Conservation (phyloP, 2,797 vertebrate species). For the Numenius phaeopus region DNA sequence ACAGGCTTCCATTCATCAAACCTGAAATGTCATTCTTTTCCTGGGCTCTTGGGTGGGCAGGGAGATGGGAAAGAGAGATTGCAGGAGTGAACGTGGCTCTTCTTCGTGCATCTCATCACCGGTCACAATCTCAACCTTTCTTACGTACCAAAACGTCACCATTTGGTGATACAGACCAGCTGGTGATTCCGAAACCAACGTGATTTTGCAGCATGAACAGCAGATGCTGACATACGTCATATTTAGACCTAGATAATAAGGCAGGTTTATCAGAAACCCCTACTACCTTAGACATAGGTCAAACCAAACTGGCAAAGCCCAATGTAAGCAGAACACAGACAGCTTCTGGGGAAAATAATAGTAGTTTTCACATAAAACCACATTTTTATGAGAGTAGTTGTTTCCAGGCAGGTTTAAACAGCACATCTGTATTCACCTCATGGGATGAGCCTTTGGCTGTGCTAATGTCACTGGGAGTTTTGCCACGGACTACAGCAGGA, state of each 20-base stretch:
- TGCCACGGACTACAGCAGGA: not conserved
- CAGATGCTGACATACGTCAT: not conserved
- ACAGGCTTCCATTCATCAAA: not conserved
- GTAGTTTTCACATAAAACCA: not conserved
- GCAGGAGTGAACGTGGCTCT: not conserved
- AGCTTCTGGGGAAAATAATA: not conserved
- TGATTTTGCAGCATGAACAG: not conserved
- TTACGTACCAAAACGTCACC: fast-evolving
- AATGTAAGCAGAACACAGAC: not conserved
- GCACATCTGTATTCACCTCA: conserved; percentile 2
- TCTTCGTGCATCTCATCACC: fast-evolving
- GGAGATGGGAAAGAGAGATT: not conserved
- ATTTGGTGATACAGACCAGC: not conserved
- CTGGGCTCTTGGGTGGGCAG: not conserved
- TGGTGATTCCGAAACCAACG: not conserved
- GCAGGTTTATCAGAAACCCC: not conserved
- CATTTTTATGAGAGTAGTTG: not conserved
- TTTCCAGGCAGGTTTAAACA: conserved; percentile 28
- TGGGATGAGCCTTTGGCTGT: not conserved
- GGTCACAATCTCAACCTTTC: not conserved
- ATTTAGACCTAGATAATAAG: not conserved
- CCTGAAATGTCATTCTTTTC: not conserved
- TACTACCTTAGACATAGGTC: not conserved
- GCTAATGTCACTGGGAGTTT: not conserved
- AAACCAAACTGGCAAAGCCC: not conserved